Conservation (phyloP, 37 sponge, comb jelly and placozoan genomes). For the Ephydatia muelleri region DNA sequence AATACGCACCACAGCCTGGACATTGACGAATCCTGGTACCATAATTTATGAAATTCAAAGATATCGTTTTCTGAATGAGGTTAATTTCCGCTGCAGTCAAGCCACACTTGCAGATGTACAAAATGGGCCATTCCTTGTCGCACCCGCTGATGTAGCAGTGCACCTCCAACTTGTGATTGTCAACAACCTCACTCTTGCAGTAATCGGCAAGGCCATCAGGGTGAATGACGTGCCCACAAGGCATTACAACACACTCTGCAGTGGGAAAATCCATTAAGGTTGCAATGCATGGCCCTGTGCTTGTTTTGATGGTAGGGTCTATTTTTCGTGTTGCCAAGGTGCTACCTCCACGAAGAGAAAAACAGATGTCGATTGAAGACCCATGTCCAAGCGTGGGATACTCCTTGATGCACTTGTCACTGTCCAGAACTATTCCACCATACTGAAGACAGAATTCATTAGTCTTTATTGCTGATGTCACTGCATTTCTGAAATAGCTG, state of each 20-base stretch:
- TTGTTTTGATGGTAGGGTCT: neutral
- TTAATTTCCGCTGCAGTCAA: neutral
- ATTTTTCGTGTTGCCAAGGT: neutral
- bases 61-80: neutral
- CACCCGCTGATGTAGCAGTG: neutral
- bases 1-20: neutral
- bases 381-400: neutral
- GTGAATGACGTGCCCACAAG: neutral
- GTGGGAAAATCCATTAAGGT: neutral
- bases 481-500: neutral
- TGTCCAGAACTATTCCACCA: neutral
- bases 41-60: neutral
- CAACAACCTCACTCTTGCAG: neutral
- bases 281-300: neutral
- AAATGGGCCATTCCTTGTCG: neutral
- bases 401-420: neutral
- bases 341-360: neutral
- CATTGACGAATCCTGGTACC: neutral
- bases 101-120: neutral
- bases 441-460: neutral
- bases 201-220: neutral
- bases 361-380: neutral
- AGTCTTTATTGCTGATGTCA: neutral
- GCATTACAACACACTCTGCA: neutral
- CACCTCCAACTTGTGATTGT: neutral